Percentiles rank a stretch among this genome's conserved stretches.
Conservation (phyloP, 2,888 invertebrate species). For the Ectemnius cavifrons region DNA sequence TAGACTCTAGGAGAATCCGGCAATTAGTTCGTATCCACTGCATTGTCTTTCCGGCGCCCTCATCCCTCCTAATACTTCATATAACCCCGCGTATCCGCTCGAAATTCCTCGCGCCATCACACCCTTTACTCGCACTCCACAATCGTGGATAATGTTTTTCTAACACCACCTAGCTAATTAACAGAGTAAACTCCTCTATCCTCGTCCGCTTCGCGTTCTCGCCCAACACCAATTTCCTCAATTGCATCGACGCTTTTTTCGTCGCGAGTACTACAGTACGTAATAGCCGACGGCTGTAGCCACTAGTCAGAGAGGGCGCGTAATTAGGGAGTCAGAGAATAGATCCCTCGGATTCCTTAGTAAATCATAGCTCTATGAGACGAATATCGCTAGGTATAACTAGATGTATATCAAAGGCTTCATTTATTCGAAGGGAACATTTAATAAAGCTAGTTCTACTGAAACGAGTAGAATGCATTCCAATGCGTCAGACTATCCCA, state of each 20-base stretch:
- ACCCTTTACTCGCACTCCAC: slow-evolving; percentile 41
- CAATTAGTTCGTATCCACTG: slow-evolving; percentile 74
- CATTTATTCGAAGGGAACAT: background rate
- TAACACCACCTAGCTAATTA: slow-evolving; percentile 51
- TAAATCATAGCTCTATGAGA: too few relatives aligned
- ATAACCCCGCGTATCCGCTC: background rate
- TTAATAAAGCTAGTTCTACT: slow-evolving; percentile 18
- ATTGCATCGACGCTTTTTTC: background rate
- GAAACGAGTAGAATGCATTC: background rate
- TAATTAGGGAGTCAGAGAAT: too few relatives aligned
- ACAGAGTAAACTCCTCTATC: slow-evolving; percentile 35
- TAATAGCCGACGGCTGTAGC: too few relatives aligned
- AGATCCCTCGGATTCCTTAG: too few relatives aligned
- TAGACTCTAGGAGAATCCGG: slow-evolving; percentile 72
- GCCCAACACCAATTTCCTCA: slow-evolving; percentile 8
- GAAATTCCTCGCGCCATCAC: background rate
- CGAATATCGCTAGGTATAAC: too few relatives aligned
- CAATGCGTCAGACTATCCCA: slow-evolving; percentile 17
- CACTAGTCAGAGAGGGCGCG: too few relatives aligned
- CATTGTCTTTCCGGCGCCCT: slow-evolving; percentile 64
- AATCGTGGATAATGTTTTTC: slow-evolving; percentile 52
- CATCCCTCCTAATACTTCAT: slow-evolving; percentile 56
- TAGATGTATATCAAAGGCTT: too few relatives aligned
- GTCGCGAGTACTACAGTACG: background rate
- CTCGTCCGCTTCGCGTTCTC: slow-evolving; percentile 1